phyloP scores from a whole-genome alignment of 2,888 invertebrate species.

The Allacma fusca region DNA sequence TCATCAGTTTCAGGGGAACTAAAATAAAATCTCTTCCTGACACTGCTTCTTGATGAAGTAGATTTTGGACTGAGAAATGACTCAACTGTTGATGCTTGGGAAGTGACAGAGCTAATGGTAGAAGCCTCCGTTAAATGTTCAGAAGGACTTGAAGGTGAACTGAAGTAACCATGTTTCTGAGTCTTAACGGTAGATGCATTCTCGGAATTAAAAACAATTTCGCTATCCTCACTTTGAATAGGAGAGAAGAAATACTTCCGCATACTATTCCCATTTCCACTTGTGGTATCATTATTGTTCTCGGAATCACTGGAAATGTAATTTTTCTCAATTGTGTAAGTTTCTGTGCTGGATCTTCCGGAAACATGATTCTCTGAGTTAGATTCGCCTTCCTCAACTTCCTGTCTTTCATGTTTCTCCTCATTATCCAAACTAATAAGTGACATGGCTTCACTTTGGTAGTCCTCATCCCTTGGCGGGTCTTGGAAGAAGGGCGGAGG shows the following conservation, averaged over 20 bases:
- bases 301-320: conserved; percentile 17
- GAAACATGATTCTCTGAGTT: conserved; percentile 2
- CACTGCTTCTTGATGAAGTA: background rate
- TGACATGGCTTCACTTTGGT: conserved; percentile 32
- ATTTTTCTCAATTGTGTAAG: conserved; percentile 30
- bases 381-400: background rate
- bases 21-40: conserved; percentile 7
- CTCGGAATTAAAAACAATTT: background rate
- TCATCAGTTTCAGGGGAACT: conserved; percentile 21
- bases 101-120: background rate
- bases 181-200: background rate
- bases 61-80: background rate
- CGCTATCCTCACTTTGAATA: background rate
- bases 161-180: background rate
- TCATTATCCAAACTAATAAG: conserved; percentile 31
- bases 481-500: background rate
- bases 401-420: background rate
- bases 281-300: conserved; percentile 13
- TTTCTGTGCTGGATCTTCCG: conserved; percentile 36
- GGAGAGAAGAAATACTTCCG: conserved; percentile 31
- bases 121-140: background rate
- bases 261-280: background rate
- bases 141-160: background rate
- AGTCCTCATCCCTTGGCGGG: background rate
- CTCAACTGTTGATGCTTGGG: background rate